Base-by-base conservation (phyloP, 2,113 vertebrate genomes). In the Salvelinus sp. region DNA sequence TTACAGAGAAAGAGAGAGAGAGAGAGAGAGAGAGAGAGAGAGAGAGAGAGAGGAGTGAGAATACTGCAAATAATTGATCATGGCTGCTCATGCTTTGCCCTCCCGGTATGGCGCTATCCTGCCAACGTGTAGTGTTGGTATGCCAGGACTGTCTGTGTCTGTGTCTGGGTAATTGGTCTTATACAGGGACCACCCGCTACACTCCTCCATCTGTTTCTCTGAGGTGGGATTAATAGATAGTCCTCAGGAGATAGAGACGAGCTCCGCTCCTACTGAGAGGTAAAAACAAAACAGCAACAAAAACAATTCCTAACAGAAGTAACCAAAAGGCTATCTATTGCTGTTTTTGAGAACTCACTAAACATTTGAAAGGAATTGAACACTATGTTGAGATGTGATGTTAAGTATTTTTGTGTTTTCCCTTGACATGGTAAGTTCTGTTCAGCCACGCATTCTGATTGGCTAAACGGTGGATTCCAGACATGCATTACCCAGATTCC, bases 111-210 rank as follows among this genome's bases (percentile, higher is more conserved):
- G 50, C 0, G 6, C n/a, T 22, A 62, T 62, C 58, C 58, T 62
- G 58, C 20, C 18, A 22, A 62, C 0, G n/a, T n/a, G 58, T 57
- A 5, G 20, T 20, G 54, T 16, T 57, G 38, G 18, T 57, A 20
- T 57, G 54, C 54, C 54, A 57, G 18, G 18, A 44, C 66, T 68
- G 30, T 27, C 30, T 54, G 4, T 63, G 70, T 80, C 83, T 76
- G 77, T 83, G 76, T 80, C 84, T 73, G 82, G 88, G 86, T 89
- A 86, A 88, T 89, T 81, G 77, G 76, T 79, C 72, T 80, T 79
- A 85, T 81, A 80, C 75, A 77, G 78, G 70, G 75, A 62, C 83
- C 79, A 38, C 83, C 83, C 9, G 47, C 82, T 71, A 79, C 77
- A 85, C 0, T 67, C 66, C 62, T 82, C 86, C 82, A 82, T 89